phyloP scores from a whole-genome alignment of 2,797 vertebrate species.

The Hyperoplus immaculatus region DNA sequence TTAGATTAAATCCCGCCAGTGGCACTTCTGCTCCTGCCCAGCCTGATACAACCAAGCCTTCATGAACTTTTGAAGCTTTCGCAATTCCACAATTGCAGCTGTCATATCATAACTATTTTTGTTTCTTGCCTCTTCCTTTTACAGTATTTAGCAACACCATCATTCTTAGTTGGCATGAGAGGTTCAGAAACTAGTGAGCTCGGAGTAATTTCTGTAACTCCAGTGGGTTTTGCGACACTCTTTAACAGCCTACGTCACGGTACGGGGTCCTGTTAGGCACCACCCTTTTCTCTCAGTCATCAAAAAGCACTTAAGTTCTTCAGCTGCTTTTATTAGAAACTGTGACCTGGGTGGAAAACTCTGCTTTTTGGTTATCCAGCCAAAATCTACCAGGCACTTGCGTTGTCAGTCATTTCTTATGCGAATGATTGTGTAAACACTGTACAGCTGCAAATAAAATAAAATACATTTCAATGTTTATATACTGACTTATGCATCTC shows the following conservation, averaged over 20 bases:
- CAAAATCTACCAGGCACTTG: not conserved
- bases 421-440: not conserved
- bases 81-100: slow-evolving; percentile 10
- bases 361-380: not conserved
- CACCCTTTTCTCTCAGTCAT: slow-evolving; percentile 43
- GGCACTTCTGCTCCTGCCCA: slow-evolving; percentile 56
- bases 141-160: not conserved
- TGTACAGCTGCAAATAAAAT: not conserved
- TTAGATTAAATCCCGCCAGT: slow-evolving; percentile 80
- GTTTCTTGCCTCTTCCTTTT: not conserved
- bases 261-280: slow-evolving; percentile 19
- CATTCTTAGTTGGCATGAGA: not conserved
- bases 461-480: not conserved
- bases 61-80: slow-evolving; percentile 18
- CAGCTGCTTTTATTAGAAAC: slow-evolving; percentile 37
- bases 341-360: slow-evolving; percentile 23
- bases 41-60: slow-evolving; percentile 38
- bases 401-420: not conserved
- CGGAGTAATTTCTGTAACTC: not conserved
- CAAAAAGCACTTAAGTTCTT: slow-evolving; percentile 30
- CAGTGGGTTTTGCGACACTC: slow-evolving; percentile 17
- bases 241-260: slow-evolving; percentile 22
- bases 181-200: not conserved
- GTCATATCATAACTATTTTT: not conserved
- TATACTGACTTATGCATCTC: not conserved